Evolutionary conservation across 2,888 invertebrate genomes (phyloP).

Genomic region (Drosophila paramelanica): DNA sequence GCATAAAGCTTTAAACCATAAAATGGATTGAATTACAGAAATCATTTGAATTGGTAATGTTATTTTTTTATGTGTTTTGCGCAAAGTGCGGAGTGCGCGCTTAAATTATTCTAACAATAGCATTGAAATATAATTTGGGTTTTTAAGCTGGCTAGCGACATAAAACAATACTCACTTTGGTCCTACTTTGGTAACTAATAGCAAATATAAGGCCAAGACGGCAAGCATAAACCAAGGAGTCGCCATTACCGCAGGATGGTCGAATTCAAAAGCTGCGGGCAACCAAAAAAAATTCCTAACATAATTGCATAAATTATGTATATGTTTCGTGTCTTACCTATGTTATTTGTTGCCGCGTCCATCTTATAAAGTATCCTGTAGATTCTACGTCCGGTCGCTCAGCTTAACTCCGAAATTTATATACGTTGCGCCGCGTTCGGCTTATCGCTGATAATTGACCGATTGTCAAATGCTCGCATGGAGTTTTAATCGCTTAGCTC

Average conservation of each 20-base stretch:
- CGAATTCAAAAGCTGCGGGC: constrained; percentile 4
- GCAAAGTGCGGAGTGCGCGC: constrained; percentile 24
- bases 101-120: constrained; percentile 10
- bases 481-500: constrained; percentile 32
- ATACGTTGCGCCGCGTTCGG: constrained; percentile 37
- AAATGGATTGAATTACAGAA: constrained; percentile 7
- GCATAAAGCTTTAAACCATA: constrained; percentile 87
- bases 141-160: not conserved
- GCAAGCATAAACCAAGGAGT: constrained; percentile 62
- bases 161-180: constrained; percentile 64
- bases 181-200: constrained; percentile 57
- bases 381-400: not conserved
- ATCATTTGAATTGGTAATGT: constrained; percentile 36
- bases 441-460: constrained; percentile 45
- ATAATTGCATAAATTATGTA: too few species aligned
- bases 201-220: constrained; percentile 69
- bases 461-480: constrained; percentile 11
- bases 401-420: not conserved
- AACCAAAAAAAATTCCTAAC: not conserved
- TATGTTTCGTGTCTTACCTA: not conserved
- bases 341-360: constrained; percentile 32
- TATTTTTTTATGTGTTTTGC: not conserved
- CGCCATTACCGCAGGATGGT: constrained; percentile 54
- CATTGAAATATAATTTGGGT: constrained; percentile 4
- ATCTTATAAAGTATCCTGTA: constrained; percentile 23